Evolutionary conservation across 2,797 vertebrate species (phyloP), one percentile per base, ranked within the genome.

Genomic region (Tamandua tetradactyla): DNA sequence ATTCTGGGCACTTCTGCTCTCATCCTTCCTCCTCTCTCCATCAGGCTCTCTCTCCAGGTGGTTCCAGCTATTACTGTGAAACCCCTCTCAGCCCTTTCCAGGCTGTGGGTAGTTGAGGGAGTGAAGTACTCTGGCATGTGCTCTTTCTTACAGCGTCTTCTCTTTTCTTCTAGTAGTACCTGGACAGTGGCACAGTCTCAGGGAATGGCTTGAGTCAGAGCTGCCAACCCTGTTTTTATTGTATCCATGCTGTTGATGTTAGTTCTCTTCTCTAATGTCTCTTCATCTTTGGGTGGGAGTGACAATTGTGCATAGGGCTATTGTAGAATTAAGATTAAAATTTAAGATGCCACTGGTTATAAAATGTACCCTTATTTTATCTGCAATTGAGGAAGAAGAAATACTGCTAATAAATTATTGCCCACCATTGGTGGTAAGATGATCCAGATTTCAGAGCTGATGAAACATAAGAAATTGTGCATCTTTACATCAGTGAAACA

Each of bases 201-300:
- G 44, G 55, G 25, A 37, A 25, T 1, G 49, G 30, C 4, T 30
- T 71, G 1, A 0, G n/a, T 8, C 47, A 13, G 14, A 59, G 20
- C 25, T 27, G 2, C 3, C 1, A 10, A 11, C 42, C 25, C 25
- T 0, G 25, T 27, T 13, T 82, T 66, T 17, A 0, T 5, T 18
- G 32, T 12, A 0, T 7, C 22, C 4, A 5, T n/a, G 7, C 4
- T 4, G 1, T 1, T 1, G 14, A 20, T 6, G 0, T 5, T 2
- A 2, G 35, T 13, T 23, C 25, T 40, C n/a, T 64, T 42, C 69
- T n/a, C 22, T n/a, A 22, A 17, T 15, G 7, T 30, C 40, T 55
- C 78, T 59, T 84, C 30, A 0, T 27, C 49, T 8, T 15, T 22
- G 69, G 66, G 62, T 20, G 14, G n/a, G 59, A 52, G 13, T 9